A percentile compares a stretch with the other conserved stretches of the same genome.
These are phyloP conservation scores for Ctenochaetus hawaiiensis DNA, from an alignment of 2,797 vertebrate species.

Conservation along the genomic window DNA sequence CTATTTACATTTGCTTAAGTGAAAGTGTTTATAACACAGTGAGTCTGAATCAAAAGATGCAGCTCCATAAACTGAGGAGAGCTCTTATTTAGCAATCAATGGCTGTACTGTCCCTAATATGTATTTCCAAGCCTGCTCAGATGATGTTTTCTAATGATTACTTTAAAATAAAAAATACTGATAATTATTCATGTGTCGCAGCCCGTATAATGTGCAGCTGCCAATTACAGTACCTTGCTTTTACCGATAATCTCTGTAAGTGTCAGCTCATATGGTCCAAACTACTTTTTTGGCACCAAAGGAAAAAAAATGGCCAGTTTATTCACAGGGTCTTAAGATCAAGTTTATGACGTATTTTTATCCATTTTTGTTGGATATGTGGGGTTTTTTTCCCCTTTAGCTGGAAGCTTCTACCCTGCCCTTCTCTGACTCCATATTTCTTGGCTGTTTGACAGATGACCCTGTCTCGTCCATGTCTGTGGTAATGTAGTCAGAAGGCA, in stretches of 20 bases:
- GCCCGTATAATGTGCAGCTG: not conserved
- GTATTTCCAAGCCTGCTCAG: not conserved
- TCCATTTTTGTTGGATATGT: slow-evolving; percentile 16
- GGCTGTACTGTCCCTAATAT: not conserved
- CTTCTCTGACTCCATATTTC: slow-evolving; percentile 37
- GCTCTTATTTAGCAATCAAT: not conserved
- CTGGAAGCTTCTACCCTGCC: slow-evolving; percentile 25
- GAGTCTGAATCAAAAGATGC: not conserved
- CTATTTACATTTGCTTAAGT: slow-evolving; percentile 11
- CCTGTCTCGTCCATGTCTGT: slow-evolving; percentile 38
- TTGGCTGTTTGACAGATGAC: slow-evolving; percentile 48
- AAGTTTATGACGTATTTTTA: slow-evolving; percentile 11
- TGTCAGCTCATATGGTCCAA: slow-evolving; percentile 7
- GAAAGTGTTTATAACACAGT: slow-evolving; percentile 5
- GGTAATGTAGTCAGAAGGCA: slow-evolving; percentile 23
- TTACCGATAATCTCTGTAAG: not conserved
- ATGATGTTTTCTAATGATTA: slow-evolving; percentile 16
- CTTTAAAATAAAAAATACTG: slow-evolving; percentile 9
- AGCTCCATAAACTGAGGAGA: not conserved
- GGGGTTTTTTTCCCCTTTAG: not conserved
- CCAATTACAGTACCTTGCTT: not conserved
- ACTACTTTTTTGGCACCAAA: slow-evolving; percentile 15
- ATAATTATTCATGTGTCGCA: not conserved
- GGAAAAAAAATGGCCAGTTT: not conserved
- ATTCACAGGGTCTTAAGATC: not conserved